Evolutionary conservation across 2,888 invertebrate genomes (phyloP), one percentile per base, ranked within the genome.

Genomic region (Mythimna impura): DNA sequence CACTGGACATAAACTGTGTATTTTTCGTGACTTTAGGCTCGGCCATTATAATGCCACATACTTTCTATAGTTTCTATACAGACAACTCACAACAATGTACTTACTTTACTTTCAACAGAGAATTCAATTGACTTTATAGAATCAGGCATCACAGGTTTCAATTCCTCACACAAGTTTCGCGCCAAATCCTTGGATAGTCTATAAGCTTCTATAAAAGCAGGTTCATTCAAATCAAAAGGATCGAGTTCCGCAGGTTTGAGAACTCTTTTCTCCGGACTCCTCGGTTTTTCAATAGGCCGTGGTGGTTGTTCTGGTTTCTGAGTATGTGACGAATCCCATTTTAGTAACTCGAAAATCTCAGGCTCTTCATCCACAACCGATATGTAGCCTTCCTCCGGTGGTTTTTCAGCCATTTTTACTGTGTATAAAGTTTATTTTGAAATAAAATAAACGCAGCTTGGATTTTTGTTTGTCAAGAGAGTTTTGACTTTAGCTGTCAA

Each of bases 281-380:
- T 92, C 78, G 92, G 90, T 91, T 93, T 94, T 89, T 94, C 94
- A 75, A 92, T 89, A 79, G 89, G 91, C 69, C 89, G 87, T 62
- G 88, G 80, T 76, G 90, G 91, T 63, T 90, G 91, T 77, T 86
- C 86, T 40, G 89, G 91, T 85, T 93, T 93, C 76, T 91, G 94
- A 71, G 93, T 93, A 85, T 94, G 95, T 58, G 94, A 90, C 61
- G 93, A 89, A 88, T 95, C 95, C 95, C 95, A 95, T 86, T 95
- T 95, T n/a, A 95, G 86, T 78, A 95, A 87, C 84, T 95, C 94
- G 69, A 95, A 94, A 86, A 95, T 93, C 81, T 95, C 96, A 50
- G 95, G 95, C 71, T 95, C 95, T 66, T 95, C 95, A 66, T 95
- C 95, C 68, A 95, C 95, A 67, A 95, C 95, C 60, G 95, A 95